Evolutionary conservation across 2,888 invertebrate species (phyloP), one percentile per base, ranked within the genome.

Genomic region (Chymomyza fuscimana): DNA sequence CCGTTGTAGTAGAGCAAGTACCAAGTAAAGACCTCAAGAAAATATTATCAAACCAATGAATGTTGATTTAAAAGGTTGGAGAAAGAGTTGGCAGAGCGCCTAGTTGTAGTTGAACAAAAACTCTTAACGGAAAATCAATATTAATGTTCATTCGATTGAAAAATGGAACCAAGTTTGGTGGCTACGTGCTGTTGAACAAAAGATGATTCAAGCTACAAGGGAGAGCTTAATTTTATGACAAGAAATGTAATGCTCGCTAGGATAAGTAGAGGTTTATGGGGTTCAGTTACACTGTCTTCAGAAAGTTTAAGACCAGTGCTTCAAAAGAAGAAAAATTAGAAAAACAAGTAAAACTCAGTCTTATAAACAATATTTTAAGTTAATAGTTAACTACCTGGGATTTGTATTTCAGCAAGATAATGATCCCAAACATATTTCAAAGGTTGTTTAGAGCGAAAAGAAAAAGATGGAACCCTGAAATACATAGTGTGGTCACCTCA

Each of bases 101-200:
- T 25, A 15, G 22, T 22, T 58, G 15, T 74, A 79, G 79, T 76
- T 81, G 78, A 84, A 80, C 76, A 80, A 81, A 75, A 75, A 74
- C 73, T 76, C 72, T 79, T 80, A 73, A 77, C 69, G 70, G 51
- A 76, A 82, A 84, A 85, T 82, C 82, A 81, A 85, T 84, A 82
- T 81, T 81, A 77, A 77, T 81, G 82, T 79, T 78, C 77, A 76
- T 76, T 81, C 73, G 73, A 82, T 76, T 76, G 74, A 63, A 75
- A 73, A 19, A 16, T 54, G 72, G 62, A 65, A 78, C 78, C 69
- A 73, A 78, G 59, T 59, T 22, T 22, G 79, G 66, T 51, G 54
- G 69, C 29, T 46, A 15, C 29, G 52, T 54, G 54, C 10, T 54
- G 9, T 54, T 9, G 22, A 46, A 66, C n/a, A 15, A 62, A 9